These are phyloP conservation scores for Danaus melanippus DNA, from an alignment of 1,140 invertebrate genomes.

Conservation along the genomic window DNA sequence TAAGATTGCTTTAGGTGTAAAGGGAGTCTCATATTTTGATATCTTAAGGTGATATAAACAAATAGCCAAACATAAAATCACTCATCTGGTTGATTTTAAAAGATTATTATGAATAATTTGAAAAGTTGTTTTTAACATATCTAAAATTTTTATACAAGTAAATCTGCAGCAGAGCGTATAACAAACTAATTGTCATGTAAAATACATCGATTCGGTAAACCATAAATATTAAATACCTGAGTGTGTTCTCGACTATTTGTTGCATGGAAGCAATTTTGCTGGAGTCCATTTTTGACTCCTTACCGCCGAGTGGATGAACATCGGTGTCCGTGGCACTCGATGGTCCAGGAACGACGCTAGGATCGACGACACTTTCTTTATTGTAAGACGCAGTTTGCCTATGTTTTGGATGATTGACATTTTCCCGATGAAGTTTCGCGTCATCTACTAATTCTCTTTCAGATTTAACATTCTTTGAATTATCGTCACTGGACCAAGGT, in stretches of 20 bases:
- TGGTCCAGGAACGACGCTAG: conserved; percentile 50
- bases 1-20: no score
- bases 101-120: not conserved
- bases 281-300: conserved; percentile 61
- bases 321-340: conserved; percentile 40
- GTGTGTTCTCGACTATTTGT: conserved; percentile 66
- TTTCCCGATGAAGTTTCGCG: conserved; percentile 71
- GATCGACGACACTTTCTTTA: conserved; percentile 63
- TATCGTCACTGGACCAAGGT: conserved; percentile 63
- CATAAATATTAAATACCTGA: conserved; percentile 44
- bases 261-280: conserved; percentile 67
- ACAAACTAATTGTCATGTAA: no score
- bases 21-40: no score
- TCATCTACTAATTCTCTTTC: conserved; percentile 67
- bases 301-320: conserved; percentile 30
- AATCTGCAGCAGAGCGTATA: not conserved
- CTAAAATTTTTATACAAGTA: not conserved
- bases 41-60: no score
- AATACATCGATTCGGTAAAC: not conserved
- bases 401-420: conserved; percentile 72
- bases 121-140: not conserved
- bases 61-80: no score
- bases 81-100: not conserved
- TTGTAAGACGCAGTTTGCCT: conserved; percentile 71
- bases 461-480: conserved; percentile 62